phyloP scores from a whole-genome alignment of 2,797 vertebrate genomes.

The Petrocephalus sullivani region DNA sequence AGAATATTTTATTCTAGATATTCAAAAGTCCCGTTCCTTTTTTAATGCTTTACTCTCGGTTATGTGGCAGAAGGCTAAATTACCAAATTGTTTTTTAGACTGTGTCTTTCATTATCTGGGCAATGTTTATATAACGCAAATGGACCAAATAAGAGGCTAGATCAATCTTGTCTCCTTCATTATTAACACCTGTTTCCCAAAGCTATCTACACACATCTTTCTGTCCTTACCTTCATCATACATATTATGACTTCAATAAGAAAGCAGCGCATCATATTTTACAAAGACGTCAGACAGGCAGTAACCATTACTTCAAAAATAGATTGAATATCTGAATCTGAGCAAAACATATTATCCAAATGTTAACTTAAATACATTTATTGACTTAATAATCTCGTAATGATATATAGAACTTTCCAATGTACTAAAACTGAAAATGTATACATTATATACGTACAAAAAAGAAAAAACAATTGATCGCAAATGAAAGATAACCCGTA shows the following conservation, averaged over 20 bases:
- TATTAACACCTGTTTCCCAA: background rate
- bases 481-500: slow-evolving; percentile 10
- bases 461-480: background rate
- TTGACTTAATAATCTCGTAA: background rate
- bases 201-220: background rate
- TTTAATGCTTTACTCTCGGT: background rate
- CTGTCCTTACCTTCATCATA: background rate
- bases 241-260: background rate
- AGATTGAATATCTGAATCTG: background rate
- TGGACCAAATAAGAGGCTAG: background rate
- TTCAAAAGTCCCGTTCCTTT: background rate
- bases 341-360: background rate
- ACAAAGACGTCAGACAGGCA: background rate
- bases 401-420: background rate
- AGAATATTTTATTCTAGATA: background rate
- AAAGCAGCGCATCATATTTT: background rate
- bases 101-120: background rate
- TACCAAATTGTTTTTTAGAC: background rate
- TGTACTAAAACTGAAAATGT: background rate
- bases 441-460: background rate
- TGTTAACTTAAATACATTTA: background rate
- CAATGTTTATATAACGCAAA: background rate
- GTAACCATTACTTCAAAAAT: background rate
- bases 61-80: background rate
- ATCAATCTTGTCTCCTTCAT: background rate